phyloP scores from a whole-genome alignment of 2,888 invertebrate genomes.

The Conus canariensis region DNA sequence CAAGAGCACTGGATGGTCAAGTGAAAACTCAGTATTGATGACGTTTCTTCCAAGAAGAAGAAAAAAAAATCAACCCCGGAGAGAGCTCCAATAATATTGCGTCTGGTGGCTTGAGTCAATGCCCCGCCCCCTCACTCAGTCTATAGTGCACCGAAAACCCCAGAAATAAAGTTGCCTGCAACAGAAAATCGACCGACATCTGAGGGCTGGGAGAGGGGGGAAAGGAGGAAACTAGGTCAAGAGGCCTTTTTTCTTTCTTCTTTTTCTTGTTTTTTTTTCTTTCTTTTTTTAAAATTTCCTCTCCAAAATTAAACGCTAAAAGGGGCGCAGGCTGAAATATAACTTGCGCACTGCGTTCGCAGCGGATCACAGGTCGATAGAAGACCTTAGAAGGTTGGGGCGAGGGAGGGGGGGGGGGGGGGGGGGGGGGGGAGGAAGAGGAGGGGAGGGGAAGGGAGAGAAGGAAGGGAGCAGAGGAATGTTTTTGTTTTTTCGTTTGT shows the following conservation, averaged over 20 bases:
- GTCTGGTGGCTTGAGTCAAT: neutral
- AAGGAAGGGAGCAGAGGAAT: neutral
- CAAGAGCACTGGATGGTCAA: neutral
- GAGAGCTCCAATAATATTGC: neutral
- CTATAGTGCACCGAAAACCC: neutral
- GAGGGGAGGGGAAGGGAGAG: neutral
- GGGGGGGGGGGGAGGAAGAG: neutral
- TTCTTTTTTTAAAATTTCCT: neutral
- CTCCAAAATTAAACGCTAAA: neutral
- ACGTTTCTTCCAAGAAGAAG: neutral
- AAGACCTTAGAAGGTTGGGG: neutral
- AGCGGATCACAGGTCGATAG: neutral
- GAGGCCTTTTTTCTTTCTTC: neutral
- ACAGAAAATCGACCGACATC: slow-evolving; percentile 15
- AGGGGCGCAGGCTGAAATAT: neutral
- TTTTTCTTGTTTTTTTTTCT: neutral
- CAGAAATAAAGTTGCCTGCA: slow-evolving; percentile 18
- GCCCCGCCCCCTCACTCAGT: slow-evolving; percentile 16
- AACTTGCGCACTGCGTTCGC: neutral
- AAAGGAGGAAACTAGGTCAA: neutral
- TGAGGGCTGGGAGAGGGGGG: neutral
- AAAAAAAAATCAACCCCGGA: neutral
- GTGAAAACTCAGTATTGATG: neutral
- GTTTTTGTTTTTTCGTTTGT: no score
- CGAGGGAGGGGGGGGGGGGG: neutral